Evolutionary conservation across 2,888 invertebrate genomes (phyloP), one percentile per base, ranked within the genome.

Genomic region (Athalia circularis): DNA sequence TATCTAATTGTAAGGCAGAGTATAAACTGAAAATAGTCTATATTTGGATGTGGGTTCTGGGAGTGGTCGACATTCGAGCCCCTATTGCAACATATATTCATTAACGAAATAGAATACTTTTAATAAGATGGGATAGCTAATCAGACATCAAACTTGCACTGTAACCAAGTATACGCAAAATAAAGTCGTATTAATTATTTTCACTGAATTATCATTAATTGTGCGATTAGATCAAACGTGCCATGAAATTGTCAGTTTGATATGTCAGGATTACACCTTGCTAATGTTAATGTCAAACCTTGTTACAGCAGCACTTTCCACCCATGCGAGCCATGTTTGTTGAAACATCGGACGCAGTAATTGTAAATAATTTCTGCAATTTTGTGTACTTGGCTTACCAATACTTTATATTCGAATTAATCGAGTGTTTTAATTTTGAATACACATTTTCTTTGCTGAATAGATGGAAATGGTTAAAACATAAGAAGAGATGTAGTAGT

Each of bases 251-350:
- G 57, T 15, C 8, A 45, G 45, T 59, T 70, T 29, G 29, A 29
- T 29, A 29, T 29, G 29, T 29, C 29, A 29, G 29, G 29, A 29
- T 29, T 0, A 29, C 29, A 29, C 2, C 29, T 2, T 29, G 2
- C 2, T 29, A 54, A 50, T 68, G 7, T 45, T 9, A 45, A 50
- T 45, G 59, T 59, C 45, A 13, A 11, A n/a, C 54, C 48, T 72
- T 78, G 74, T 82, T 84, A 80, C 87, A 87, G 76, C 48, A 67
- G 79, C 86, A 87, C 77, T 79, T 83, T 81, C 76, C 80, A 47
- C 76, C 84, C 13, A 82, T 72, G 5, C 79, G 81, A 70, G 82
- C 83, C 84, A 87, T 86, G 54, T 15, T 65, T 52, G 11, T 67
- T 64, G 9, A n/a, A 65, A 47, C 8, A 59, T 59, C 11, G 2